Evolutionary conservation across 2,113 vertebrate genomes (phyloP).

Genomic region (Xyrauchen texanus): DNA sequence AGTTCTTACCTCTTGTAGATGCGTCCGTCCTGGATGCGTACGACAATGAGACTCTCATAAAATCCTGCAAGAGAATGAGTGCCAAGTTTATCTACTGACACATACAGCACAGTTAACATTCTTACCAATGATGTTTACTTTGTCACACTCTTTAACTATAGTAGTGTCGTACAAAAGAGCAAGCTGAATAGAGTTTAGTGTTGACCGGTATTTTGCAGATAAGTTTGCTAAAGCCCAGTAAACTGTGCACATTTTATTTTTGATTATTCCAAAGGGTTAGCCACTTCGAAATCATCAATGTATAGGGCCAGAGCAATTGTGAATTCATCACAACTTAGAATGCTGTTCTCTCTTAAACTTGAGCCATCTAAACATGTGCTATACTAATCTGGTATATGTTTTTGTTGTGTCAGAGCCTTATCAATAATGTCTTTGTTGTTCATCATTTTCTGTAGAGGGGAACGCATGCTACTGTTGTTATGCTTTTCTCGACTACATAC

Average conservation of each 20-base stretch:
- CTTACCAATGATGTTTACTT: constrained; percentile 5
- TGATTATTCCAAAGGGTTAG: constrained; percentile 22
- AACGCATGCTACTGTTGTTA: constrained; percentile 19
- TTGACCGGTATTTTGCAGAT: constrained; percentile 24
- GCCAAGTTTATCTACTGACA: constrained; percentile 36
- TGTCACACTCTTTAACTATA: constrained; percentile 13
- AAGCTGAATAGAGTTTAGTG: constrained; percentile 36
- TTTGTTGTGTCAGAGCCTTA: constrained; percentile 10
- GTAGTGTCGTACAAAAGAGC: constrained; percentile 24
- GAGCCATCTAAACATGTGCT: constrained; percentile 12
- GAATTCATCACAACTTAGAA: constrained; percentile 11
- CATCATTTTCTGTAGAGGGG: constrained; percentile 28
- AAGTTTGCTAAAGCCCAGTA: constrained; percentile 46
- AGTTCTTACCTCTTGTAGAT: constrained; percentile 3
- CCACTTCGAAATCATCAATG: constrained; percentile 36
- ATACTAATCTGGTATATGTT: background rate
- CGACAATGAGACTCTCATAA: constrained; percentile 17
- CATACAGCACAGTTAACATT: constrained; percentile 21
- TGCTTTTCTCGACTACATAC: constrained; percentile 20
- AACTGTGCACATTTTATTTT: constrained; percentile 45
- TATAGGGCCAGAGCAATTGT: constrained; percentile 26
- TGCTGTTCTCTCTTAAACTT: constrained; percentile 3
- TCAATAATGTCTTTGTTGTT: constrained; percentile 33
- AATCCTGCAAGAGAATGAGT: constrained; percentile 37
- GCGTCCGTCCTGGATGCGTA: constrained; percentile 1